Base-by-base conservation (phyloP, 2,888 invertebrate species). In the Tanypteryx hageni region DNA sequence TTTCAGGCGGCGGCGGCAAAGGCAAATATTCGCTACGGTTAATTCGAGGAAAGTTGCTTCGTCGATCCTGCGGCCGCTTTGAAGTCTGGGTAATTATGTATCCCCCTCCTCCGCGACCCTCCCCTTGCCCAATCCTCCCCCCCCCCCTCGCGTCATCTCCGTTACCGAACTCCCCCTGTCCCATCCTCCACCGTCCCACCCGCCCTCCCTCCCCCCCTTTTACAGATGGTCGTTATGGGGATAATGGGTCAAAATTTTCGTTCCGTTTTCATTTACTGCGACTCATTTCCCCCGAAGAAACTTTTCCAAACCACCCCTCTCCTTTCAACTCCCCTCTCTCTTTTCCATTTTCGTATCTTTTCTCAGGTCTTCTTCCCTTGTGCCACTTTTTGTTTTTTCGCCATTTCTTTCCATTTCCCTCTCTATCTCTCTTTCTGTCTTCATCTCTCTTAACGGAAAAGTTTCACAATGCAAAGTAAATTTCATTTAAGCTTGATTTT, bases 181-280 rank as follows among this genome's bases (percentile, higher is more conserved):
- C 85, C 59, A 14, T 13, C 85, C 85, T 59, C 58, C 59, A 0
- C 27, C 58, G 27, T 44, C 8, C 7, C 82, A 27, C 59, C 85
- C 9, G 14, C 61, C 16, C 22, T 1, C 31, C 27, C 61, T 14
- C 86, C 16, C 61, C 86, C 86, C 27, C 27, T 61, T 59, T 16
- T 61, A 31, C 61, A 61, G 59, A 86, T 59, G 86, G 61, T 86
- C 61, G 86, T 86, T 86, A 86, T 61, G 86, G 27, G 86, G 86
- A 86, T 86, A 86, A 86, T 86, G 86, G 61, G 86, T 86, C 86
- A 86, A 86, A 86, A 61, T 86, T 86, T 86, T 86, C 86, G 86
- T 86, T 86, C 85, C 85, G 85, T 57, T 85, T 85, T 85, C 86
- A 86, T 61, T 86, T 61, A 86, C 86, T 86, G 27, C 86, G 86